Evolutionary conservation across 2,797 vertebrate species (phyloP).

Genomic region (Paramormyrops hopkinsi): DNA sequence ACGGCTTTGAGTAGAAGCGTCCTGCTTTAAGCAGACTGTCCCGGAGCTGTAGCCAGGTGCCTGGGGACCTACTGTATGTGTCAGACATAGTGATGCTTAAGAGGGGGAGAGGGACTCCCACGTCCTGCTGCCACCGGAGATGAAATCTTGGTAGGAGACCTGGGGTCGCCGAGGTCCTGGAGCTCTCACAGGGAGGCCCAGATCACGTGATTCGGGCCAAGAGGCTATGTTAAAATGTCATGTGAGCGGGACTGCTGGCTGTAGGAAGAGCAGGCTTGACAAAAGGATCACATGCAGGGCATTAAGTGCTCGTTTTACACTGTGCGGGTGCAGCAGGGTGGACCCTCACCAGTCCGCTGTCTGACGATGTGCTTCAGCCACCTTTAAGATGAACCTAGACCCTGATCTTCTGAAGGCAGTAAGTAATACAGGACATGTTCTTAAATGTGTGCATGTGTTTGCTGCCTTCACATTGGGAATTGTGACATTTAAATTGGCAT

Average conservation of each 20-base stretch:
- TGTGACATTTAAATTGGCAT: not conserved
- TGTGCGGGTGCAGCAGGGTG: not conserved
- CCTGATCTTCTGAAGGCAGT: conserved; percentile 7
- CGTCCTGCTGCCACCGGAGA: not conserved
- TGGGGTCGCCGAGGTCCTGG: not conserved
- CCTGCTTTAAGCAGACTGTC: not conserved
- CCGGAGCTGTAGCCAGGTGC: not conserved
- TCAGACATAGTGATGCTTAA: not conserved
- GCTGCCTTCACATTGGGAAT: not conserved
- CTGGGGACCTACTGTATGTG: not conserved
- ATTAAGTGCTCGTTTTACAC: conserved; percentile 8
- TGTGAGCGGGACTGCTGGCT: conserved; percentile 1
- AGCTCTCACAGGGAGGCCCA: not conserved
- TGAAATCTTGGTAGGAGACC: not conserved
- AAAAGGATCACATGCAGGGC: conserved; percentile 23
- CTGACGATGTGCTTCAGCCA: not conserved
- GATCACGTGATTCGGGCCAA: conserved; percentile 21
- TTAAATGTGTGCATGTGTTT: conserved; percentile 12
- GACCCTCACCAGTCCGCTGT: not conserved
- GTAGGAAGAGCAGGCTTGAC: not conserved
- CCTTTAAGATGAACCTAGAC: not conserved
- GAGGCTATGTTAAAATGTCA: not conserved
- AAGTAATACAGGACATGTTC: conserved; percentile 8
- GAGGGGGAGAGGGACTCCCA: not conserved
- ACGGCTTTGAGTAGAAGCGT: not conserved